A percentile compares a stretch with the other conserved stretches of the same genome.
phyloP scores from a whole-genome alignment of 2,888 invertebrate species.

The Scaptomyza reducta region DNA sequence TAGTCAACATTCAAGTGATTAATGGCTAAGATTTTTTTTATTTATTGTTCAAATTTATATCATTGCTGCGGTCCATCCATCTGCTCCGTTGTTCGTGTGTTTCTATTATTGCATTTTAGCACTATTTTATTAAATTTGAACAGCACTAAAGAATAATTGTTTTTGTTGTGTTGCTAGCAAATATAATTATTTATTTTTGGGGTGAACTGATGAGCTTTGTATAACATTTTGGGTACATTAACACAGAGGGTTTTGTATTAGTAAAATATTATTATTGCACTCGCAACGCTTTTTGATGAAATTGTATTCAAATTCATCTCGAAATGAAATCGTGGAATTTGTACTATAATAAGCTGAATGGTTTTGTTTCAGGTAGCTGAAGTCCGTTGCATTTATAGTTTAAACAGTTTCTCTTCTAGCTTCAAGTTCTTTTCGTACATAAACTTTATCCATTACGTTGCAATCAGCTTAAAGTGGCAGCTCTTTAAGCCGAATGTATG shows the following conservation, averaged over 20 bases:
- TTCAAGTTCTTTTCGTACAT: neutral
- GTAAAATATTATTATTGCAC: conserved; percentile 33
- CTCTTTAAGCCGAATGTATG: neutral
- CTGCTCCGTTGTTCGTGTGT: neutral
- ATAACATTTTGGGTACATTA: conserved; percentile 39
- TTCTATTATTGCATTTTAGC: conserved; percentile 26
- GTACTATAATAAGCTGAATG: neutral
- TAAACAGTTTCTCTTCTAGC: neutral
- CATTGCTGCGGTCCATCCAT: conserved; percentile 2
- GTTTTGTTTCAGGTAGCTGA: neutral
- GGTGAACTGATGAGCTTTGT: conserved; percentile 34
- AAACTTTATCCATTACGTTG: neutral
- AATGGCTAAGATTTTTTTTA: no score
- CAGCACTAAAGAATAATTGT: conserved; percentile 21
- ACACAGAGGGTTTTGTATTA: conserved; percentile 27
- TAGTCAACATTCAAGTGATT: neutral
- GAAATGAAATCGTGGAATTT: neutral
- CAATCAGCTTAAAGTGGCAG: neutral
- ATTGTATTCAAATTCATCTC: neutral
- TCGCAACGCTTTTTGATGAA: neutral
- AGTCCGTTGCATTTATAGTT: neutral
- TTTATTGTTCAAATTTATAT: conserved; percentile 6
- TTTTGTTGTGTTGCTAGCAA: conserved; percentile 25
- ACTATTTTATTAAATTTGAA: conserved; percentile 42
- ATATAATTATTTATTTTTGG: conserved; percentile 27